A percentile compares a stretch with the other conserved stretches of the same genome.
Evolutionary conservation across 2,113 vertebrate genomes (phyloP).

Genomic region (Lathamus discolor): DNA sequence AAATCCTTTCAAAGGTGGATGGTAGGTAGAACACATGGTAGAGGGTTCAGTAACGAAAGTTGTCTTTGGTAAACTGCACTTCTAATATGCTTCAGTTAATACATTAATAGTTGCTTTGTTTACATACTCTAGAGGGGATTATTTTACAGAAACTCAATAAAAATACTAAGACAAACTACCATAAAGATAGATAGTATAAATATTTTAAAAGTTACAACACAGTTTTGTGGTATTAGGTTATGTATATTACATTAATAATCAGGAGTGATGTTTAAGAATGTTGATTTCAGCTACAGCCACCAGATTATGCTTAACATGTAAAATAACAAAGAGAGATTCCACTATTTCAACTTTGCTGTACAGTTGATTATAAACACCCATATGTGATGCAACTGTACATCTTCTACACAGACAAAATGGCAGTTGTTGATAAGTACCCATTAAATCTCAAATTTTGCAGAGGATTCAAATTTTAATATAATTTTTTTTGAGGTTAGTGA

Average conservation of each 20-base stretch:
- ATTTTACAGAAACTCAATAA: background rate
- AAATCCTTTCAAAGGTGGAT: background rate
- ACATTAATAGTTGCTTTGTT: background rate
- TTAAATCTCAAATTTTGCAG: conserved; percentile 21
- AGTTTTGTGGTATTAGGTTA: background rate
- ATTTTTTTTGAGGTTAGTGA: background rate
- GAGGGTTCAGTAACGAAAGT: background rate
- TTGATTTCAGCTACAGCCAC: background rate
- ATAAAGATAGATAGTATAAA: background rate
- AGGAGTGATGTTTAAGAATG: rapidly evolving
- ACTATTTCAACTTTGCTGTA: background rate
- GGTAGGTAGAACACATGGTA: background rate
- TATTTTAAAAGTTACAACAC: background rate
- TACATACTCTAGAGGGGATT: background rate
- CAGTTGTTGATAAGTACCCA: background rate
- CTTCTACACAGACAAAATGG: background rate
- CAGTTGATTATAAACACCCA: background rate
- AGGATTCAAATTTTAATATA: background rate
- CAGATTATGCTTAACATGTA: background rate
- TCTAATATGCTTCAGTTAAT: background rate
- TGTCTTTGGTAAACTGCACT: background rate
- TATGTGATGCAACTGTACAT: background rate
- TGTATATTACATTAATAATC: background rate
- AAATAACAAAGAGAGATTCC: background rate
- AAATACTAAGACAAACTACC: background rate